Conservation (phyloP, 1,140 invertebrate genomes). For the Ceratosolen solmsi region DNA sequence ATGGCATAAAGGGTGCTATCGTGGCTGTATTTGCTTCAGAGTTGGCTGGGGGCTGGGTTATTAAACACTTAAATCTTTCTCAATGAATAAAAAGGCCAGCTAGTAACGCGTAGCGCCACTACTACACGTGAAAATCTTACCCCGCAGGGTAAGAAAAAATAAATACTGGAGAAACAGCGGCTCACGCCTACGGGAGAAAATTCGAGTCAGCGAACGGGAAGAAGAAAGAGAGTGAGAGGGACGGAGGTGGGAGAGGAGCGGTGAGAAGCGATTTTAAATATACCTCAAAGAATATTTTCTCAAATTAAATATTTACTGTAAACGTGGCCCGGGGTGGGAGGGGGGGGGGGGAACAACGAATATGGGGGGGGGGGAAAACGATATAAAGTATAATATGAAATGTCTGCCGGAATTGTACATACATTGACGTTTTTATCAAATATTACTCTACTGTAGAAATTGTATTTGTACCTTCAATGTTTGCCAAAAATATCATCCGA, state of each 20-base stretch:
- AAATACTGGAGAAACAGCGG: slow-evolving; percentile 22
- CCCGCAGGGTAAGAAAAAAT: slow-evolving; percentile 34
- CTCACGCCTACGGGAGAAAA: slow-evolving; percentile 44
- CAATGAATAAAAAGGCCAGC: slow-evolving; percentile 46
- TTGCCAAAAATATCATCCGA: background rate
- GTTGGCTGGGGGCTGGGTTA: slow-evolving; percentile 54
- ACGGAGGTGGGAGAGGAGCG: background rate
- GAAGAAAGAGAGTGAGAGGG: slow-evolving; percentile 15
- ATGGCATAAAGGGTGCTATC: slow-evolving; percentile 54
- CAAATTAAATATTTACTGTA: slow-evolving; percentile 55
- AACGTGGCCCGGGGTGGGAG: background rate
- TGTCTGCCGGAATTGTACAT: background rate
- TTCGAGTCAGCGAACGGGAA: slow-evolving; percentile 19
- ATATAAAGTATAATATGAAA: background rate
- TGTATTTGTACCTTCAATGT: background rate
- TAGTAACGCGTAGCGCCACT: background rate
- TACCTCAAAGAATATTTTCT: slow-evolving; percentile 33
- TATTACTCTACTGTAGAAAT: background rate
- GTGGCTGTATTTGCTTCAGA: slow-evolving; percentile 45
- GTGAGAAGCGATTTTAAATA: background rate
- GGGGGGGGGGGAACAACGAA: background rate
- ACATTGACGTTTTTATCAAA: background rate
- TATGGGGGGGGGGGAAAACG: background rate
- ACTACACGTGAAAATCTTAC: slow-evolving; percentile 9
- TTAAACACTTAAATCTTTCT: slow-evolving; percentile 68